Base-by-base conservation (phyloP, 1,140 invertebrate species). In the Microplitis demolitor region DNA sequence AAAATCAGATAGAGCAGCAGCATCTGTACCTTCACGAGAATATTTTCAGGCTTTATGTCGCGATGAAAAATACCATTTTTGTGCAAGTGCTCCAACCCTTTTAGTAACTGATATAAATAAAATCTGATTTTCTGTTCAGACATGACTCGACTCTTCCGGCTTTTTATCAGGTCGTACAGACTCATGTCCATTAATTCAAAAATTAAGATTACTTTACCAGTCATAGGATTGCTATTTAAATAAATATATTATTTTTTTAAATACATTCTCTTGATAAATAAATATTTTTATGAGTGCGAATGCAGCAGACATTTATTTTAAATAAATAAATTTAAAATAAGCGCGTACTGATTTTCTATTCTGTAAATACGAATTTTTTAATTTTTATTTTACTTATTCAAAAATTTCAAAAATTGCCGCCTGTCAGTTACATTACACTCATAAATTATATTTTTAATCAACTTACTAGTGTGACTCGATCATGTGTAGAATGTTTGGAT, bases 1-100 rank as follows among this genome's bases (percentile, higher is more conserved):
- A 24, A 24, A 24, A 24, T 24, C 24, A 24, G 24, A 24, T 24
- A 24, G 24, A 24, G 5, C 3, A 35, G 8, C 14, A 39, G 2
- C 11, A 34, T 8, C 34, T 51, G 16, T 31, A 69, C 84, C 79
- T 89, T 89, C 0, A 91, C 78, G 67, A 92, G 80, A 75, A 93
- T 91, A 82, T 93, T 93, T 85, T 93, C 92, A 11, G 92, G 92
- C 83, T 93, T 93, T 4, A 93, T 89, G 80, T 93, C 92, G 53
- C 91, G 79, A 83, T 92, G 91, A 81, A 93, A 92, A 45, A 92
- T 88, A 4, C 90, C 91, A 83, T 91, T 82, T 78, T 86, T 89
- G 72, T 92, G 89, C 31, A 91, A 80, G 79, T 90, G 88, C 35
- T 88, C 83, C 4, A 90, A 69, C 9, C 89, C 90, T 78, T 87